These are phyloP conservation scores for Meghimatium bilineatum DNA, from an alignment of 2,888 invertebrate species.

Conservation along the genomic window DNA sequence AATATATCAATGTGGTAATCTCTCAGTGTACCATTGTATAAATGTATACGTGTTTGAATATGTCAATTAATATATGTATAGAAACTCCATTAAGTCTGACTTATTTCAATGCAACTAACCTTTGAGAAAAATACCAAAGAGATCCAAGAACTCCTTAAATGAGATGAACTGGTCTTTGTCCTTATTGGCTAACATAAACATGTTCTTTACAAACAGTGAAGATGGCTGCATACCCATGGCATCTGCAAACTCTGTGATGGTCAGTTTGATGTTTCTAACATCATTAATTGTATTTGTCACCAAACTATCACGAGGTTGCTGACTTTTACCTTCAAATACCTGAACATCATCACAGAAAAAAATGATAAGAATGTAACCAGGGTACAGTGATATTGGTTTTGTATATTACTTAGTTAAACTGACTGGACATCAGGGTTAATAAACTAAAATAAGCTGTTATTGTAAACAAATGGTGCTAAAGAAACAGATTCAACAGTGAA, in stretches of 20 bases:
- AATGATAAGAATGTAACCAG: neutral
- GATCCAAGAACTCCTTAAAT: slow-evolving; percentile 82
- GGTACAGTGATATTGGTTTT: too few relatives aligned
- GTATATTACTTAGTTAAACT: too few relatives aligned
- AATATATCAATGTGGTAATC: too few relatives aligned
- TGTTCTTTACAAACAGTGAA: slow-evolving; percentile 80
- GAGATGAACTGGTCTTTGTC: slow-evolving; percentile 82
- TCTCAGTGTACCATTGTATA: too few relatives aligned
- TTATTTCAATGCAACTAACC: slow-evolving; percentile 64
- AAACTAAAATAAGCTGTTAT: too few relatives aligned
- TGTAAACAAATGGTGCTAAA: too few relatives aligned
- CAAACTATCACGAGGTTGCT: slow-evolving; percentile 24
- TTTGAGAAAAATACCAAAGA: slow-evolving; percentile 81
- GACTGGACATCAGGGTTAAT: too few relatives aligned
- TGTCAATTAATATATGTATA: too few relatives aligned
- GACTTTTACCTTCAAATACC: slow-evolving; percentile 15
- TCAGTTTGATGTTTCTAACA: slow-evolving; percentile 60
- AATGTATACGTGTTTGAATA: too few relatives aligned
- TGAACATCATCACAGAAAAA: neutral
- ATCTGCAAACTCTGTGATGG: slow-evolving; percentile 81
- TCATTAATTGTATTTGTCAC: slow-evolving; percentile 51
- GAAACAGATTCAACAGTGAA: too few relatives aligned
- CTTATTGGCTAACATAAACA: slow-evolving; percentile 81
- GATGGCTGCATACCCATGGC: slow-evolving; percentile 80
- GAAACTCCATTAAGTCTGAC: too few relatives aligned